Base-by-base conservation (phyloP, 2,888 invertebrate genomes). In the Diplazon laetatorius region DNA sequence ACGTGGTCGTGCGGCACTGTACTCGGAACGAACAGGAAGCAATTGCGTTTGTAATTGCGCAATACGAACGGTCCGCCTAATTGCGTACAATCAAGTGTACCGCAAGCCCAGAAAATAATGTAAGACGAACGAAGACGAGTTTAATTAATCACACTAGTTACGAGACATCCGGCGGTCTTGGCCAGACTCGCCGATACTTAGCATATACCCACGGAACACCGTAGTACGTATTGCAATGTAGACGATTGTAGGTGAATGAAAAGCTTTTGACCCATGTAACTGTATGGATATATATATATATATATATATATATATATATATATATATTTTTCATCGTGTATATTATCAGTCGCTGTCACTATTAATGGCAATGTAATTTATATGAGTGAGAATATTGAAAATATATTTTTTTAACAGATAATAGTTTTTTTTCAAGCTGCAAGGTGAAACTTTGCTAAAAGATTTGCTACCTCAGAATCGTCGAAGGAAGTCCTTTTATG, bases 61-160 rank as follows among this genome's bases (percentile, higher is more conserved):
- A 82, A 68, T 75, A 83, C 80, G 80, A 79, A 80, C 81, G 78
- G 82, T 77, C 77, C 81, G 82, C 82, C 82, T 84, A 86, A 86
- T 85, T 84, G 85, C 84, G 76, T 82, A 81, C 80, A 85, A 82
- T 85, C 80, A 81, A 84, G 82, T n/a, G n/a, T 83, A 84, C 83
- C 80, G 82, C 80, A 84, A 84, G 85, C 83, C 75, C 66, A 80
- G 76, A 82, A 84, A 83, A 84, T 83, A 83, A 83, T 83, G 82
- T 78, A 63, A 76, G 80, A 79, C 66, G 70, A 79, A 80, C 65
- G 79, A 75, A 75, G 83, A 82, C 73, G 81, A 73, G 78, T 85
- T 82, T 83, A 85, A 85, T 86, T 85, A 84, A 85, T 86, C 81
- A 84, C 81, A 80, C 82, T 77, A 78, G 81, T 82, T 84, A 81